Conservation (phyloP, 2,888 invertebrate genomes). For the Dromius quadrimaculatus region DNA sequence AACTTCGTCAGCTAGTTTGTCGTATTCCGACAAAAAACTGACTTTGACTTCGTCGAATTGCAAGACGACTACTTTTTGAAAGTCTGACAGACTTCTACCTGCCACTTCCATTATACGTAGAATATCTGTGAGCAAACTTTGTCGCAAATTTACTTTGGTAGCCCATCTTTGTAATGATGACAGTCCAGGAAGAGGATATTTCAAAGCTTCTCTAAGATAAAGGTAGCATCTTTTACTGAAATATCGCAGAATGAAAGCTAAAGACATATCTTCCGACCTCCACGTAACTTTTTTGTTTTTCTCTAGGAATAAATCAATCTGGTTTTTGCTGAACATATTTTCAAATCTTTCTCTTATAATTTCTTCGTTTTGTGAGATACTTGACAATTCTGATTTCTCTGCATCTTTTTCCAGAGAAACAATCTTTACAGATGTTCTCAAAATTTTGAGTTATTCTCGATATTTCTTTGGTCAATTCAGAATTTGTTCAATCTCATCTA, state of each 20-base stretch:
- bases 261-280: conserved; percentile 50
- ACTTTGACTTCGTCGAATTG: conserved; percentile 57
- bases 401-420: not conserved
- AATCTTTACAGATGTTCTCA: not conserved
- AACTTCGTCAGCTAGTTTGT: conserved; percentile 56
- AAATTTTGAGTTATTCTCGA: not conserved
- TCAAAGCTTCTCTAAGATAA: conserved; percentile 43
- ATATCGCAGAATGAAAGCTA: conserved; percentile 52
- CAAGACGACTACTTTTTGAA: conserved; percentile 53
- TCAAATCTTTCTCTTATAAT: not conserved
- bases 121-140: conserved; percentile 54
- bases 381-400: conserved; percentile 13
- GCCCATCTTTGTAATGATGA: conserved; percentile 56
- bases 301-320: conserved; percentile 33
- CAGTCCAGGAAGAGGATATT: conserved; percentile 46
- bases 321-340: conserved; percentile 16
- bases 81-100: conserved; percentile 44
- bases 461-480: not conserved
- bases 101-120: conserved; percentile 53
- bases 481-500: no score
- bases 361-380: not conserved
- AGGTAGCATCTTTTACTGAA: conserved; percentile 53
- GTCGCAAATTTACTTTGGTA: conserved; percentile 53
- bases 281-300: conserved; percentile 52
- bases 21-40: conserved; percentile 54